Evolutionary conservation across 2,113 vertebrate genomes (phyloP), one percentile per base, ranked within the genome.

Genomic region (Macrotis lagotis): DNA sequence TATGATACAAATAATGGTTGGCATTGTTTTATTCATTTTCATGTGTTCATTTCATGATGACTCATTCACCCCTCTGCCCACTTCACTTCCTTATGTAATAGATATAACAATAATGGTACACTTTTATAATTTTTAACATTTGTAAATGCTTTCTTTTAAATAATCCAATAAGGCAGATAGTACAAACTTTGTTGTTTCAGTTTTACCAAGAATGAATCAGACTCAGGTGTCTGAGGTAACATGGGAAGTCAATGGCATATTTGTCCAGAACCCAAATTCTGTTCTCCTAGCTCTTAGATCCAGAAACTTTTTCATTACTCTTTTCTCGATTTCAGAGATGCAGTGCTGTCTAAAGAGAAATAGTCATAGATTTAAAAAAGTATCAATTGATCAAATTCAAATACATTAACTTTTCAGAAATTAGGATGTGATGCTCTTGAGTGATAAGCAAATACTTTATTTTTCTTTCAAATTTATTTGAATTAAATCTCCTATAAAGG

Each of bases 401-500:
- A n/a, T 59, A 83, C 0, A 1, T 48, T 49, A 4, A 48, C 89
- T 94, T 51, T 89, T 92, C n/a, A 22, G 12, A 94, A 96, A 48
- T 89, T 31, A 51, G 48, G 11, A 66, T 66, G 74, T 91, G 31
- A 22, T 22, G 8, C 31, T 48, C 3, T 89, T 50, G 44, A 24
- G 26, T 83, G 88, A 50, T 49, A 53, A 31, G 55, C 25, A 26
- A 51, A n/a, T 91, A 31, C 28, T 31, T 59, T 3, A 89, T 49
- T 95, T 95, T 93, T 66, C 50, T 89, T n/a, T 92, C 5, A 66
- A 26, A 6, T 96, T 95, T 94, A 83, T 51, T 9, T 91, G 16
- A 2, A 88, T 52, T 94, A 37, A 74, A 90, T 92, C 4, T 26
- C 25, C 26, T 25, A 31, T n/a, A 55, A 25, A 48, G 53, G 90